These are phyloP conservation scores for Drosophila percnosoma DNA, from an alignment of 2,888 invertebrate genomes.

Conservation along the genomic window DNA sequence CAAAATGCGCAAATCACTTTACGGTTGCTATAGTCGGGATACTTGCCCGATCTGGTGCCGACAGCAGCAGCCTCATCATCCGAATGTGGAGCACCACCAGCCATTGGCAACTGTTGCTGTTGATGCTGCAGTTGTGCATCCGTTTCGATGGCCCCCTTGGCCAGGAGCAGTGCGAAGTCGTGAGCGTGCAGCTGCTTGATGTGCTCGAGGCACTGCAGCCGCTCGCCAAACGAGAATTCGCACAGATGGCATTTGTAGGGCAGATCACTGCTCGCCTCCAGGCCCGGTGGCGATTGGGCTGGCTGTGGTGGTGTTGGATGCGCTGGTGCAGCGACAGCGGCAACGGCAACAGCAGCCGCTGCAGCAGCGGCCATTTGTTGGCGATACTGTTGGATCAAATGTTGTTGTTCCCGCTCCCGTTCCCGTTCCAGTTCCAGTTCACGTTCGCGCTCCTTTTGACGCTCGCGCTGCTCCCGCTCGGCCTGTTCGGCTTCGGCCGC, in stretches of 20 bases:
- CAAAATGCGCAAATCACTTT: slow-evolving; percentile 97
- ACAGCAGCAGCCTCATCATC: slow-evolving; percentile 85
- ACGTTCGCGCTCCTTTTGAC: slow-evolving; percentile 44
- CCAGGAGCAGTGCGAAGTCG: slow-evolving; percentile 93
- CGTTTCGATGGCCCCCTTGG: slow-evolving; percentile 90
- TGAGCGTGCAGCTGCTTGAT: slow-evolving; percentile 90
- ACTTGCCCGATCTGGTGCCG: slow-evolving; percentile 87
- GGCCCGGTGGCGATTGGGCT: neutral
- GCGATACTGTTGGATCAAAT: slow-evolving; percentile 85
- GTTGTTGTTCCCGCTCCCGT: slow-evolving; percentile 77
- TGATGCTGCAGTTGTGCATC: slow-evolving; percentile 24
- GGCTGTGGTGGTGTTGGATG: neutral
- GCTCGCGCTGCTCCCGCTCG: slow-evolving; percentile 50
- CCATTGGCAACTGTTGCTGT: neutral
- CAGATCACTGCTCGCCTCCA: slow-evolving; percentile 85
- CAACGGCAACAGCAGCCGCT: slow-evolving; percentile 12
- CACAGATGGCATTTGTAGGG: slow-evolving; percentile 97
- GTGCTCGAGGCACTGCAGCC: slow-evolving; percentile 93
- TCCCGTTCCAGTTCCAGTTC: slow-evolving; percentile 56
- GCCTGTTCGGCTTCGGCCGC: slow-evolving; percentile 65
- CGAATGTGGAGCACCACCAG: slow-evolving; percentile 18
- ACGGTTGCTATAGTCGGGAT: slow-evolving; percentile 94
- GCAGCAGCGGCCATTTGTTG: slow-evolving; percentile 48
- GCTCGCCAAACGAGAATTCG: slow-evolving; percentile 92
- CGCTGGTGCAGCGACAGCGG: slow-evolving; percentile 1